These are phyloP conservation scores for Turdus rufiventris DNA, from an alignment of 2,113 vertebrate species.

Conservation along the genomic window DNA sequence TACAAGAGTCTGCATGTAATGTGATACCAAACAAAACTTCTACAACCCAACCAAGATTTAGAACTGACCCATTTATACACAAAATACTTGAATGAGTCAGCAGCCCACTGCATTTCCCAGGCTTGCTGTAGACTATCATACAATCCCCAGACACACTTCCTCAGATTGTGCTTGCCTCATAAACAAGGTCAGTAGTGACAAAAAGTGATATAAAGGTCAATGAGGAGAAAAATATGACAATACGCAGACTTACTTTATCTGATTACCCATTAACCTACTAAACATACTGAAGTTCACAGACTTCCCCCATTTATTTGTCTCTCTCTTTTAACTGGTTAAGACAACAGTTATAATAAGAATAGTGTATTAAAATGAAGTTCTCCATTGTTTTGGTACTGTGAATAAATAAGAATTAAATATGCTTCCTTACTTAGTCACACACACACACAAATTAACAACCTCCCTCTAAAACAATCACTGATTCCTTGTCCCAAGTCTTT, in stretches of 20 bases:
- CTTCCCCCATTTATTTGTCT: background rate
- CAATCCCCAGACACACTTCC: conserved; percentile 27
- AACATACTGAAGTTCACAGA: background rate
- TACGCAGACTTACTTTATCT: background rate
- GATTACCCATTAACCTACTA: background rate
- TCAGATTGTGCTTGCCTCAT: conserved; percentile 30
- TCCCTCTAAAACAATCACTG: background rate
- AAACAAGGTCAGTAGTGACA: conserved; percentile 35
- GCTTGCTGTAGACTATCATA: background rate
- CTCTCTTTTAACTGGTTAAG: background rate
- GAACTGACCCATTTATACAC: background rate
- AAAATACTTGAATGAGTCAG: conserved; percentile 45
- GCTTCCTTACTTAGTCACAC: background rate
- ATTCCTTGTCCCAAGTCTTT: background rate
- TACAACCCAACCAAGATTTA: background rate
- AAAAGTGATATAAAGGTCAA: conserved; percentile 11
- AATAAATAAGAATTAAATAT: background rate
- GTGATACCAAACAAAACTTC: background rate
- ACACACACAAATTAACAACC: background rate
- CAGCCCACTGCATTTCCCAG: conserved; percentile 39
- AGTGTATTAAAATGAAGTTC: background rate
- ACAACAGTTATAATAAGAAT: background rate
- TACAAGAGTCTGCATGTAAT: background rate
- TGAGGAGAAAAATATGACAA: background rate
- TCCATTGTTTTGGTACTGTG: background rate